Base-by-base conservation (phyloP, 2,888 invertebrate species). In the Norana najaformis region DNA sequence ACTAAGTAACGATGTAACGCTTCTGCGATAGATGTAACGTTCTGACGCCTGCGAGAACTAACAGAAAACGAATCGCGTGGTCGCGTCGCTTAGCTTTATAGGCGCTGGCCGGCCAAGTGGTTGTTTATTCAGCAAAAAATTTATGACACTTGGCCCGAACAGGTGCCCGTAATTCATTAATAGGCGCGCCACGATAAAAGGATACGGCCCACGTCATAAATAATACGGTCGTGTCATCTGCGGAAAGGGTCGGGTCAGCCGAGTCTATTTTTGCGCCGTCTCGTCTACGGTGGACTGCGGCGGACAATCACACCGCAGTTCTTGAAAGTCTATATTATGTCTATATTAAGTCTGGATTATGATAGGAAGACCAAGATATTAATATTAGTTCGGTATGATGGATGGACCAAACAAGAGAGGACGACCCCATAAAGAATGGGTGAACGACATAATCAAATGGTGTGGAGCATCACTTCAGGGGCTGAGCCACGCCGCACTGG, bases 201-300 rank as follows among this genome's bases (percentile, higher is more conserved):
- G n/a, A 69, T 69, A 69, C 69, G 11, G 69, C 69, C 69, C 69
- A 69, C 69, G 69, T 69, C 69, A 69, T 69, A 69, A 69, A 69
- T 69, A 69, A 69, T n/a, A n/a, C 69, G 69, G 69, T 69, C 69
- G 69, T 69, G 69, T 69, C 69, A 69, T 69, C n/a, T 8, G n/a
- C 69, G n/a, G 69, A 69, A 69, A 4, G 69, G 69, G 69, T 69
- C 69, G 69, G 69, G 69, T 69, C 69, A 69, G 69, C 69, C 69
- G 69, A n/a, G 69, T 69, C 69, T 69, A 69, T 69, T 69, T n/a
- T 69, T 69, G 69, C 16, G 69, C 69, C n/a, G 30, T 30, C 0
- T 16, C 0, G 69, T 69, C 69, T 69, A 69, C 69, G 69, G 69
- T 69, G 69, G 69, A 30, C n/a, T 69, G n/a, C n/a, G 30, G 69